Percentiles rank a stretch among this genome's conserved stretches.
Conservation (phyloP, 2,888 invertebrate genomes). For the Drosophila putrida region DNA sequence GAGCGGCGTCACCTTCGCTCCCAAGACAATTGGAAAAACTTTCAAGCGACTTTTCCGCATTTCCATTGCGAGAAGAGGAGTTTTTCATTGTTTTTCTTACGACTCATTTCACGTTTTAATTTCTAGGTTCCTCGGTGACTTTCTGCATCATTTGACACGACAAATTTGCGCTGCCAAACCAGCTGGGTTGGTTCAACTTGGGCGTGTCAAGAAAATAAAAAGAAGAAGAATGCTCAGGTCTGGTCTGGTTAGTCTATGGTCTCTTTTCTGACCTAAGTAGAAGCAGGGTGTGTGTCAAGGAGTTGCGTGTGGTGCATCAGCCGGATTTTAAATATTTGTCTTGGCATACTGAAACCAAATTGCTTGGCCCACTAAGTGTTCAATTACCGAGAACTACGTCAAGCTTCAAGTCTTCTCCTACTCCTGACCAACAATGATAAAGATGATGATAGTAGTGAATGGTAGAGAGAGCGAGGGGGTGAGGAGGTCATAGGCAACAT, state of each 20-base stretch:
- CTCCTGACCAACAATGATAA: neutral
- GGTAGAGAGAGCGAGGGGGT: neutral
- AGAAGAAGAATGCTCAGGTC: slow-evolving; percentile 3
- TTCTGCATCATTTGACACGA: slow-evolving; percentile 77
- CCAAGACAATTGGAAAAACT: slow-evolving; percentile 75
- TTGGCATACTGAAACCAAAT: slow-evolving; percentile 68
- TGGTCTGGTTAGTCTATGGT: neutral
- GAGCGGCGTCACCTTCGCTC: slow-evolving; percentile 34
- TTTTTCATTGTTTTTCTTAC: slow-evolving; percentile 81
- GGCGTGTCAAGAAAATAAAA: slow-evolving; percentile 24
- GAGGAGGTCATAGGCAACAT: slow-evolving; percentile 24
- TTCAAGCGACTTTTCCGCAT: slow-evolving; percentile 59
- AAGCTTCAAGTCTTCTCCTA: neutral
- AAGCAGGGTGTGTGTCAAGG: slow-evolving; percentile 34
- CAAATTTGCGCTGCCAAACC: slow-evolving; percentile 66
- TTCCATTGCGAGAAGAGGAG: slow-evolving; percentile 37
- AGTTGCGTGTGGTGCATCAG: slow-evolving; percentile 41
- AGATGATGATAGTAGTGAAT: slow-evolving; percentile 33
- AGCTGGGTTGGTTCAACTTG: slow-evolving; percentile 39
- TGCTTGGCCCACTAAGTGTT: slow-evolving; percentile 77
- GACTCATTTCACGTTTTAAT: slow-evolving; percentile 83
- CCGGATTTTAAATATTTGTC: slow-evolving; percentile 69
- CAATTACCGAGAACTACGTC: slow-evolving; percentile 64
- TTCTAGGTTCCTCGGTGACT: slow-evolving; percentile 70
- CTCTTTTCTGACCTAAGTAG: neutral